Base-by-base conservation (phyloP, 2,888 invertebrate species). In the Hyles lineata region DNA sequence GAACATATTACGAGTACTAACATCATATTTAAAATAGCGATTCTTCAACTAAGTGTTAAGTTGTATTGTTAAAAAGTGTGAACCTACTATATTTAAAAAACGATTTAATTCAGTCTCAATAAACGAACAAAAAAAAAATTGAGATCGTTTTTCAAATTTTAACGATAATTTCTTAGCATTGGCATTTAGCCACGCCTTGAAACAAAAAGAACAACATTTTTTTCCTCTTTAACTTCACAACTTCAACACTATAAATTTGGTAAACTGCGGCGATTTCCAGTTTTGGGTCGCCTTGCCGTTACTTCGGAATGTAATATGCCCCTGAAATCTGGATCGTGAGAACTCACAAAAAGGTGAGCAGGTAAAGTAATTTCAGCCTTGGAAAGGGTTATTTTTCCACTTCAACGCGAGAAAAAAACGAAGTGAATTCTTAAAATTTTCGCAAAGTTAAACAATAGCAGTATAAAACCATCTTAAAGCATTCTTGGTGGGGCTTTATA, bases 261-360 rank as follows among this genome's bases (percentile, higher is more conserved):
- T 63, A 35, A 72, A 63, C 62, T 21, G 32, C 29, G 62, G 32
- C 29, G 52, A 55, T 72, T 63, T 60, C 29, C 43, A 43, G 43
- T 29, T 63, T 72, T 32, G 21, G 55, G 32, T 55, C 23, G 55
- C 43, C 63, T 71, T 62, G 29, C 63, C 55, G 55, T 62, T 67
- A 76, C 75, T 70, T 76, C 63, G 75, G 79, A 83, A 81, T 82
- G 76, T 80, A 80, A 80, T 83, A 80, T 78, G 76, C 74, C 74
- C 60, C 50, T 70, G 74, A 78, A 77, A 76, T 76, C 72, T 72
- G 70, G 74, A 72, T 73, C 67, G 74, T 73, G 72, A 76, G 76
- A 81, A 80, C 73, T 74, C 58, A 55, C 55, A 72, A 35, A 58
- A 67, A 72, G 43, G 72, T 72, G 63, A 58, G 23, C 19, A 43